Conservation (phyloP, 2,888 invertebrate species). For the Xanthorhoe spadicearia region DNA sequence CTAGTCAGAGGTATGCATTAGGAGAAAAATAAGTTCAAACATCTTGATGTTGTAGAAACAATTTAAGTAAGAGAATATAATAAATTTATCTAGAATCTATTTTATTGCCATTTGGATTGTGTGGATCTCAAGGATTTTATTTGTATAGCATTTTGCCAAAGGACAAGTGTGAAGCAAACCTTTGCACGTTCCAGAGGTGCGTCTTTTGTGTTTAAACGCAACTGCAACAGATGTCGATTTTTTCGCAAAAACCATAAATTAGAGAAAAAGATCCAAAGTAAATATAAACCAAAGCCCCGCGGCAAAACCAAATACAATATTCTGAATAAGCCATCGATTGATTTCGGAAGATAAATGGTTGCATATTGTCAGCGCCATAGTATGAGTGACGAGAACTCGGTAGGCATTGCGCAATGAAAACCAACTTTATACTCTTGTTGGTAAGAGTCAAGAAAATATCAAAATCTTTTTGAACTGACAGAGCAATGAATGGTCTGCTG, state of each 20-base stretch:
- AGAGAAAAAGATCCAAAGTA: slow-evolving; percentile 81
- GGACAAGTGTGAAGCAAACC: slow-evolving; percentile 33
- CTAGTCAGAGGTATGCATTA: too few relatives aligned
- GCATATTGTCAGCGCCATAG: slow-evolving; percentile 82
- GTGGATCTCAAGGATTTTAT: neutral
- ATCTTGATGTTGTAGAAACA: too few relatives aligned
- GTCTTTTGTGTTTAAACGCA: slow-evolving; percentile 45
- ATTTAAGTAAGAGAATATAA: neutral
- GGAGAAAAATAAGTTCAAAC: too few relatives aligned
- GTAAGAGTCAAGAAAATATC: slow-evolving; percentile 71
- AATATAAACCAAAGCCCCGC: slow-evolving; percentile 80
- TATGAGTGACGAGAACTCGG: slow-evolving; percentile 72
- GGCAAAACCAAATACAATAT: slow-evolving; percentile 82
- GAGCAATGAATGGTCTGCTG: slow-evolving; percentile 68
- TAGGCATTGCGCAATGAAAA: slow-evolving; percentile 68
- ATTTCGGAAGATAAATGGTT: slow-evolving; percentile 85
- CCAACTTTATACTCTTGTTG: slow-evolving; percentile 62
- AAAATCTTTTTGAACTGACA: slow-evolving; percentile 68
- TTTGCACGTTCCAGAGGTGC: slow-evolving; percentile 28
- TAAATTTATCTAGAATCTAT: neutral
- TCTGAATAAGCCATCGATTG: slow-evolving; percentile 85
- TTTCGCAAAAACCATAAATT: slow-evolving; percentile 73
- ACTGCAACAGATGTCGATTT: slow-evolving; percentile 72
- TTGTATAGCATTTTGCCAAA: slow-evolving; percentile 19
- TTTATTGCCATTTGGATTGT: neutral